Conservation (phyloP, 2,113 vertebrate species). For the Rhodinocichla rosea region DNA sequence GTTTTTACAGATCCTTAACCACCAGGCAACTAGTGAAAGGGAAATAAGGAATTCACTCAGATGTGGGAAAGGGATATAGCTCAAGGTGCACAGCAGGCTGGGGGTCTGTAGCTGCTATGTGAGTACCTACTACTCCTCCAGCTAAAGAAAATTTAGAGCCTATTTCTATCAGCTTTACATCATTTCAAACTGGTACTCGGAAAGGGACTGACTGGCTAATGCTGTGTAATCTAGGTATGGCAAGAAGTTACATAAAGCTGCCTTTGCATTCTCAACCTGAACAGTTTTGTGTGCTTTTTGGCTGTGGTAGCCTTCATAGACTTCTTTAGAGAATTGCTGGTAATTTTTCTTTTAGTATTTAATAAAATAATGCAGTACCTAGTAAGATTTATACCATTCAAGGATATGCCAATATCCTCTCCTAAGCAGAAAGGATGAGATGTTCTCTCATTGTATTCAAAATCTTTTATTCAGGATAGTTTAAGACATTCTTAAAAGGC, state of each 20-base stretch:
- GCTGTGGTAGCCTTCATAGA: neutral
- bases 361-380: neutral
- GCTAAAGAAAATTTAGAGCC: neutral
- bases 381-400: neutral
- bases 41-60: neutral
- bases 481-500: neutral
- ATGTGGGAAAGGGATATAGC: neutral
- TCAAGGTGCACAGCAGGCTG: neutral
- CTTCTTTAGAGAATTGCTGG: neutral
- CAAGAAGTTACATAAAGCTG: neutral
- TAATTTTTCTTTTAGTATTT: neutral
- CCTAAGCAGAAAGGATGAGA: neutral
- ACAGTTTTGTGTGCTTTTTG: neutral
- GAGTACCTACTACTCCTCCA: neutral
- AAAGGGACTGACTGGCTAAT: neutral
- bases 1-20: neutral
- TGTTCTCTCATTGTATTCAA: neutral
- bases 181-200: neutral
- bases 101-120: neutral
- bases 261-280: neutral
- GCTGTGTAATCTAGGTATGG: neutral
- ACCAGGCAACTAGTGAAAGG: neutral
- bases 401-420: neutral
- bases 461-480: neutral
- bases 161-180: neutral